Evolutionary conservation across 2,113 vertebrate genomes (phyloP).

Genomic region (Coracopsis vasa): DNA sequence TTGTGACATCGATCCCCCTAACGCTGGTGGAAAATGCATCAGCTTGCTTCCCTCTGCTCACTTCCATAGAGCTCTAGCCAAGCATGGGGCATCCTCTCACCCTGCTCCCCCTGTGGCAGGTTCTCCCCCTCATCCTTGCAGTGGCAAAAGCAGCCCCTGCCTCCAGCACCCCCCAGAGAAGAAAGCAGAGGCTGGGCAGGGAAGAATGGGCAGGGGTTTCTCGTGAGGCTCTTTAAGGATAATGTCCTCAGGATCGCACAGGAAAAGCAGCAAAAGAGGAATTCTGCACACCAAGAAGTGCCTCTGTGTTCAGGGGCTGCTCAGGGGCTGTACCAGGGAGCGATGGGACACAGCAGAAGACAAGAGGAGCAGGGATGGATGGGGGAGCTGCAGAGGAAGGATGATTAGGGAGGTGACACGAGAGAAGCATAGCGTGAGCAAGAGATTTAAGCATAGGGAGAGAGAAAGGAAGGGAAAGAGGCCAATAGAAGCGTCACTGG

Average conservation of each 20-base stretch:
- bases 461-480: constrained; percentile 32
- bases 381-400: neutral
- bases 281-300: neutral
- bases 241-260: neutral
- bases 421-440: neutral
- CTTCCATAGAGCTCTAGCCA: neutral
- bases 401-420: neutral
- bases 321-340: neutral
- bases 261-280: neutral
- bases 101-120: neutral
- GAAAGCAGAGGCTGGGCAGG: too few species aligned
- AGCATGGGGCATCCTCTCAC: neutral
- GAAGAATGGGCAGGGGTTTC: neutral
- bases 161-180: neutral
- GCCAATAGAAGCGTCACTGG: constrained; percentile 23
- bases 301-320: neutral
- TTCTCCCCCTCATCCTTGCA: neutral
- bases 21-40: fast-evolving
- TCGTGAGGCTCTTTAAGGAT: neutral
- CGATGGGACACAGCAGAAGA: neutral
- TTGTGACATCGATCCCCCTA: neutral
- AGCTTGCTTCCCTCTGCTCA: neutral
- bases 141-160: neutral
- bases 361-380: fast-evolving
- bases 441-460: neutral